Percentiles rank a stretch among this genome's conserved stretches.
Conservation (phyloP, 2,888 invertebrate genomes). For the Apotomis turbidana region DNA sequence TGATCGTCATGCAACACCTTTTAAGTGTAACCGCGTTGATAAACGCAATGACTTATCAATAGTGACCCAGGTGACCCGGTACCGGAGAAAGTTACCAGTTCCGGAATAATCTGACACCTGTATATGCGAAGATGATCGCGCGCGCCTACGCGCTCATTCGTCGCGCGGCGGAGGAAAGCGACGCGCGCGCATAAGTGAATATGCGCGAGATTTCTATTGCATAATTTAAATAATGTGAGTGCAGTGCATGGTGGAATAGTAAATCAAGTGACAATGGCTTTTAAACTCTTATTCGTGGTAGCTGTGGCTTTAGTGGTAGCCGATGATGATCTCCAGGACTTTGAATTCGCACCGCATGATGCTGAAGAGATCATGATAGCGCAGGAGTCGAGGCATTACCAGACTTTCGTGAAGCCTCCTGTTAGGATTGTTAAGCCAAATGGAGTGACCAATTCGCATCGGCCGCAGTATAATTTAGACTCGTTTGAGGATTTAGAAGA, state of each 20-base stretch:
- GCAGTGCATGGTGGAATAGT: constrained; percentile 29
- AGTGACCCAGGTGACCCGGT: constrained; percentile 63
- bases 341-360: constrained; percentile 63
- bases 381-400: constrained; percentile 73
- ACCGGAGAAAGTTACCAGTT: constrained; percentile 75
- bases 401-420: constrained; percentile 69
- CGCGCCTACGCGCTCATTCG: constrained; percentile 69
- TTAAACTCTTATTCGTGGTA: constrained; percentile 53
- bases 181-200: constrained; percentile 63
- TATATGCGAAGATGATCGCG: constrained; percentile 68
- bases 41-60: constrained; percentile 59
- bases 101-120: constrained; percentile 78
- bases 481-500: constrained; percentile 68
- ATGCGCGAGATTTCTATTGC: constrained; percentile 37
- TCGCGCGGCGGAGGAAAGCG: constrained; percentile 59
- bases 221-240: constrained; percentile 41
- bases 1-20: constrained; percentile 49
- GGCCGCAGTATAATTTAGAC: constrained; percentile 76
- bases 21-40: constrained; percentile 54
- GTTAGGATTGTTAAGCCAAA: constrained; percentile 62
- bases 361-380: constrained; percentile 76
- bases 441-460: constrained; percentile 75
- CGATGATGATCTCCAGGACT: constrained; percentile 66
- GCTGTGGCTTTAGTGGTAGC: constrained; percentile 54
- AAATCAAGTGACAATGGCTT: constrained; percentile 57